Percentiles rank a stretch among this genome's conserved stretches.
Conservation (phyloP, 2,797 vertebrate genomes). For the Australoheros facetus region DNA sequence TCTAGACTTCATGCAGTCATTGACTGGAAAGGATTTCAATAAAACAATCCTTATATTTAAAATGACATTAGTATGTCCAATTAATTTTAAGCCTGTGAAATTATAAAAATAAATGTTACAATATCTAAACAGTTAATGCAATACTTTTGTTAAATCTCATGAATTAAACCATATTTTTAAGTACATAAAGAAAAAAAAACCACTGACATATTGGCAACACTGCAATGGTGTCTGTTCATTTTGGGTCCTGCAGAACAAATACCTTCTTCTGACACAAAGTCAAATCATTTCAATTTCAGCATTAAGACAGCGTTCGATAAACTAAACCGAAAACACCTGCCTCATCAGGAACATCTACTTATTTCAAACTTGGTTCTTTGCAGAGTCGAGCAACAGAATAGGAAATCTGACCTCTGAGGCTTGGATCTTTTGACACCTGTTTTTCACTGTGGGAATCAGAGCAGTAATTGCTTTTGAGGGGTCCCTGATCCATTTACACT, state of each 20-base stretch:
- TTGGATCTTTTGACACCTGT: conserved; percentile 65
- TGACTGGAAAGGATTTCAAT: too few species aligned
- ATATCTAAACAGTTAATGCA: too few species aligned
- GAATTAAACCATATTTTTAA: too few species aligned
- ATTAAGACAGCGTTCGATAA: neutral
- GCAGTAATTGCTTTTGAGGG: conserved; percentile 74
- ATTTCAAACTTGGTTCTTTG: conserved; percentile 36
- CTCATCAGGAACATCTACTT: conserved; percentile 29
- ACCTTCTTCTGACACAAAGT: neutral
- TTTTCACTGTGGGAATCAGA: conserved; percentile 61
- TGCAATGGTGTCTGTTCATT: too few species aligned
- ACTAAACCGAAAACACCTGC: neutral
- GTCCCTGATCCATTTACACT: conserved; percentile 72
- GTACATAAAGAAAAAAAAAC: too few species aligned
- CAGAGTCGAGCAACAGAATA: conserved; percentile 52
- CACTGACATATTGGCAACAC: too few species aligned
- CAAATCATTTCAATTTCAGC: neutral
- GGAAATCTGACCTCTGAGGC: conserved; percentile 60
- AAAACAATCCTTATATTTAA: too few species aligned
- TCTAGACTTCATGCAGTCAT: too few species aligned
- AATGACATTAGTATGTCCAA: too few species aligned
- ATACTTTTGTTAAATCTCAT: too few species aligned
- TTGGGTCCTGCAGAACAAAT: neutral
- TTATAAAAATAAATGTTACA: too few species aligned
- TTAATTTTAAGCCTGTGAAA: too few species aligned